phyloP scores from a whole-genome alignment of 2,113 vertebrate genomes.

The Pygathrix nemaeus region DNA sequence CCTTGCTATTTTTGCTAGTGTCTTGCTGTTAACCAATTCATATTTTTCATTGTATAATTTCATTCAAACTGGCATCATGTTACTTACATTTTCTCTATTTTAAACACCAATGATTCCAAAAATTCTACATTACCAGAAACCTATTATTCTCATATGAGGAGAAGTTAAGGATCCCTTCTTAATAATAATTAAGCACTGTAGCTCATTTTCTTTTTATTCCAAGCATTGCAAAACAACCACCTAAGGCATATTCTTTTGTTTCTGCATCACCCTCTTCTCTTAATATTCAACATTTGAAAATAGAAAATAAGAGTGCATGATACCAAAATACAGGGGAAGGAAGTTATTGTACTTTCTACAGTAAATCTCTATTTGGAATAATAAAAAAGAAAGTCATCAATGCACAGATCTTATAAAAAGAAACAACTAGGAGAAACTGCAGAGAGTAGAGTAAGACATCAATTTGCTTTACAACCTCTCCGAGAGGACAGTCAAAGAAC shows the following conservation, averaged over 20 bases:
- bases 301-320: neutral
- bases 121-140: neutral
- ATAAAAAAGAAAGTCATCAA: neutral
- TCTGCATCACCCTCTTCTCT: neutral
- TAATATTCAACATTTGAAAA: neutral
- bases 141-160: neutral
- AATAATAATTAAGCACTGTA: neutral
- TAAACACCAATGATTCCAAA: neutral
- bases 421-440: neutral
- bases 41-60: neutral
- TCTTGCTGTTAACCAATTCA: neutral
- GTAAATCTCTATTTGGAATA: neutral
- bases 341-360: neutral
- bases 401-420: neutral
- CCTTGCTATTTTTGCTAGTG: neutral
- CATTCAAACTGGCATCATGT: neutral
- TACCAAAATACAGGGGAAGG: neutral
- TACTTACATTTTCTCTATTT: neutral
- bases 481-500: too few relatives aligned
- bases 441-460: neutral
- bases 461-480: neutral
- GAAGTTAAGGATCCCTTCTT: neutral
- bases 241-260: neutral
- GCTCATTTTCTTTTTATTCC: neutral
- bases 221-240: neutral